These are phyloP conservation scores for Sylvilagus floridanus DNA, from an alignment of 2,797 vertebrate genomes.

Conservation along the genomic window DNA sequence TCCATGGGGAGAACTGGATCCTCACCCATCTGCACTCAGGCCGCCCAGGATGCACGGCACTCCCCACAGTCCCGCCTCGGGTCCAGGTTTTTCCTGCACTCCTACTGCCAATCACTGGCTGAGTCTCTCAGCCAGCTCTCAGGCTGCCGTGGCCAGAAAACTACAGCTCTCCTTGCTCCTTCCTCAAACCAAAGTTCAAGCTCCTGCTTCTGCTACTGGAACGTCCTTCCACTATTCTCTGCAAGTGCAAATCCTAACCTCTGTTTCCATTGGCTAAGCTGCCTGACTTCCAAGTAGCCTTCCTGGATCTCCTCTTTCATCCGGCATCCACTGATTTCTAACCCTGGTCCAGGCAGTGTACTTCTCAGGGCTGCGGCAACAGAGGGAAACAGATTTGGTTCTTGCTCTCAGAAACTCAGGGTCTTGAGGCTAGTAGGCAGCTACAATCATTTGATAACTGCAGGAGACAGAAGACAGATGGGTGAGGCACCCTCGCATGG, in stretches of 20 bases:
- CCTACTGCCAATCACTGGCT: neutral
- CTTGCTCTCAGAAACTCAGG: neutral
- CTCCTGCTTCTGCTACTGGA: neutral
- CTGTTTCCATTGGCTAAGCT: neutral
- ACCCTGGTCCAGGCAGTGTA: neutral
- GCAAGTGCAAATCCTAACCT: neutral
- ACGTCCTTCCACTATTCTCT: neutral
- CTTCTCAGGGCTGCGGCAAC: neutral
- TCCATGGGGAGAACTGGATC: neutral
- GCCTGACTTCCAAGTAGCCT: neutral
- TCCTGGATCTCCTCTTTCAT: neutral
- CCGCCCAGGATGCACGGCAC: accelerated
- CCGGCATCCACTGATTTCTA: neutral
- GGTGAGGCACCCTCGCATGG: neutral
- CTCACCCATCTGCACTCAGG: neutral
- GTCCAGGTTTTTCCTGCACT: neutral
- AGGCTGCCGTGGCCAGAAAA: neutral
- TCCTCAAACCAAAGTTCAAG: neutral
- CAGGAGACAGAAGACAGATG: neutral
- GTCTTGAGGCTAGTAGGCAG: neutral
- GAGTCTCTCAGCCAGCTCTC: neutral
- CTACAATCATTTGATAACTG: neutral
- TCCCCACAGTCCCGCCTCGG: neutral
- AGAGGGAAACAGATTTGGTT: neutral
- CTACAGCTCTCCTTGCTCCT: neutral